Percentiles rank a stretch among this genome's conserved stretches.
These are phyloP conservation scores for Chunga burmeisteri DNA, from an alignment of 2,113 vertebrate genomes.

Conservation along the genomic window DNA sequence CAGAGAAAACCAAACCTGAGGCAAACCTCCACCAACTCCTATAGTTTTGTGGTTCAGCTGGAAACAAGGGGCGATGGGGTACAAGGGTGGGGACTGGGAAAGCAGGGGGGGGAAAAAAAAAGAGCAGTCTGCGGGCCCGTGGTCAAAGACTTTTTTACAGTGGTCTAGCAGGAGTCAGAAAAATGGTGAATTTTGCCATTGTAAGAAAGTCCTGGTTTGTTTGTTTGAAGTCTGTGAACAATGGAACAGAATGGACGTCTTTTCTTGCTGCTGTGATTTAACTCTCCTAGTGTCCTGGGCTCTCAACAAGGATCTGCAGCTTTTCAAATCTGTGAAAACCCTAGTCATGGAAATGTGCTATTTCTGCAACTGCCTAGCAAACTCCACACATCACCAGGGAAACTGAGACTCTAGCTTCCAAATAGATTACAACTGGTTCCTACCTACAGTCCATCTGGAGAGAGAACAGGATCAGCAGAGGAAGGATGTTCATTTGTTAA, in stretches of 20 bases:
- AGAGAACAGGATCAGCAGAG: not conserved
- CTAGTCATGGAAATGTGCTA: not conserved
- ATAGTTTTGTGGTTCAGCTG: not conserved
- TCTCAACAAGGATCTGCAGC: not conserved
- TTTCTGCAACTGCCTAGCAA: not conserved
- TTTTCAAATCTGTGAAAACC: not conserved
- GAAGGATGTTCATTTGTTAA: not conserved
- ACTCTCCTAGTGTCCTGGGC: not conserved
- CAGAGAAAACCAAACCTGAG: not conserved
- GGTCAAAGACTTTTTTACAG: not conserved
- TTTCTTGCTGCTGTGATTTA: not conserved
- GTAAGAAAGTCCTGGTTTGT: not conserved
- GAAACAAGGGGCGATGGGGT: not conserved
- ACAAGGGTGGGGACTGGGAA: not conserved
- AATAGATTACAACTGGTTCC: not conserved
- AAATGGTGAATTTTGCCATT: not conserved
- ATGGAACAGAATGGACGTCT: not conserved
- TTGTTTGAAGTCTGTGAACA: not conserved
- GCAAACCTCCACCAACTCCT: not conserved
- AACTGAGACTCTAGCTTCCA: not conserved
- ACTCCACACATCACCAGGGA: not conserved
- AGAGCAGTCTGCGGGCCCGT: too few relatives aligned
- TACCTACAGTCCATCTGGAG: not conserved
- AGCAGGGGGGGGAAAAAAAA: fast-evolving
- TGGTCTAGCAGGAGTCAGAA: not conserved